Conservation (phyloP, 35 echinoderm and acorn worm genomes). For the Patiria miniata region DNA sequence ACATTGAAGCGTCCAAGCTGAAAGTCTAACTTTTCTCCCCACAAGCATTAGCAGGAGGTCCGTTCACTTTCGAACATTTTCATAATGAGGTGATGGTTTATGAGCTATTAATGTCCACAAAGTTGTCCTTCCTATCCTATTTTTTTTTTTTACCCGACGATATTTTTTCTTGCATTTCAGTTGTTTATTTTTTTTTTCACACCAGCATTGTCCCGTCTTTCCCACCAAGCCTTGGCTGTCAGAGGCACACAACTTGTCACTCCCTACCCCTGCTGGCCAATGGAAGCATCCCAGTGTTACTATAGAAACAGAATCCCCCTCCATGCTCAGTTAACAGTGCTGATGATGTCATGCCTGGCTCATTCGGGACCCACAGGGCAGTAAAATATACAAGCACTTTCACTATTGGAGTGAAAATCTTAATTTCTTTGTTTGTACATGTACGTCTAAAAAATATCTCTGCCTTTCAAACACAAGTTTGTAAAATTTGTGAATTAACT, state of each 20-base stretch:
- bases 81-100: neutral
- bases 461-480: too few species aligned
- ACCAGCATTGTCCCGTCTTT: neutral
- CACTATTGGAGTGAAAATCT: too few species aligned
- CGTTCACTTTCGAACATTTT: neutral
- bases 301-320: neutral
- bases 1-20: neutral
- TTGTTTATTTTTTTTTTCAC: too few species aligned
- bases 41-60: neutral
- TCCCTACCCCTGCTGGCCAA: neutral
- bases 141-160: too few species aligned
- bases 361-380: too few species aligned
- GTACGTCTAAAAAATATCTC: too few species aligned
- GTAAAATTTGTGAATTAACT: too few species aligned
- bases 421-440: too few species aligned
- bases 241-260: slow-evolving; percentile 1
- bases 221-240: neutral
- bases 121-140: too few species aligned
- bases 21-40: neutral
- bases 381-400: too few species aligned
- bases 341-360: neutral
- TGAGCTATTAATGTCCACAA: neutral
- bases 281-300: slow-evolving; percentile 19
- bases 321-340: slow-evolving; percentile 13
- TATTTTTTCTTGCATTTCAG: too few species aligned